Evolutionary conservation across 2,797 vertebrate species (phyloP).

Genomic region (Sebastes vulpes): DNA sequence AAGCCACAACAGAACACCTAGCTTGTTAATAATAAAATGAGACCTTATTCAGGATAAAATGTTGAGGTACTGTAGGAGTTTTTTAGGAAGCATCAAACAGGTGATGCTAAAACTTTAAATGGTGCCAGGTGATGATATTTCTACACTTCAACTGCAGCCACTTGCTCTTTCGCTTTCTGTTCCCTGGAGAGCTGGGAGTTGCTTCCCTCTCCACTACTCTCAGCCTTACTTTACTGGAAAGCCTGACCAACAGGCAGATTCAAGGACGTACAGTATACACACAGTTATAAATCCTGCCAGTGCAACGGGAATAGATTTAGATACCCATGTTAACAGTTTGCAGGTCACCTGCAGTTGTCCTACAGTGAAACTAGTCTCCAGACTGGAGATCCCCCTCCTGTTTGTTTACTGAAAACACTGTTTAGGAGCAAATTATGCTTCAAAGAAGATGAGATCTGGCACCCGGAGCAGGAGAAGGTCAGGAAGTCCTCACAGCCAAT

Average conservation of each 20-base stretch:
- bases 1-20: background rate
- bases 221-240: background rate
- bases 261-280: background rate
- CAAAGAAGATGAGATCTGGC: slow-evolving; percentile 7
- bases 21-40: background rate
- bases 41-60: background rate
- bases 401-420: slow-evolving; percentile 25
- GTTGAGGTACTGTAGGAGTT: background rate
- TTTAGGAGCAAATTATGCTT: slow-evolving; percentile 19
- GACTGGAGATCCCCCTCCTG: background rate
- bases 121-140: background rate
- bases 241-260: background rate
- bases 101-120: background rate
- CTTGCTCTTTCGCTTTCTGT: background rate
- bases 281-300: background rate
- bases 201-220: background rate
- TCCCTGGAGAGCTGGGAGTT: background rate
- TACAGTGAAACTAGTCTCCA: background rate
- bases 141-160: background rate
- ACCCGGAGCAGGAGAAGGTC: background rate
- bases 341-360: background rate
- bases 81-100: background rate
- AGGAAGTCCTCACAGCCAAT: background rate
- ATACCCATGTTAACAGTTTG: background rate
- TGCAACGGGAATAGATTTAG: background rate